Conservation (phyloP, 2,888 invertebrate species). For the Desoria tigrina region DNA sequence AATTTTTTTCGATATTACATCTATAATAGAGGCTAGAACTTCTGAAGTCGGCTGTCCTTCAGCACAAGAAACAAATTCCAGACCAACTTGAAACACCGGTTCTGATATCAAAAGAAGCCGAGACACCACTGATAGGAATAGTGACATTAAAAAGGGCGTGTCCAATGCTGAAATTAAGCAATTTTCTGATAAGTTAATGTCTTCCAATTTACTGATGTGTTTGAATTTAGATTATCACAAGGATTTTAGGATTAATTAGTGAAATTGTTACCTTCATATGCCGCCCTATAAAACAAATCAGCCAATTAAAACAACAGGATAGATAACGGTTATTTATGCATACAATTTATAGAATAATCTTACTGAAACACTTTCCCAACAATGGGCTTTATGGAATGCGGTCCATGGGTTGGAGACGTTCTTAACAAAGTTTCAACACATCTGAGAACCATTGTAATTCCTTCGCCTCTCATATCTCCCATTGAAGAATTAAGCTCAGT, state of each 20-base stretch:
- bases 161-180: no score
- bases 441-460: constrained; percentile 70
- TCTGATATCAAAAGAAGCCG: constrained; percentile 73
- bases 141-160: constrained; percentile 71
- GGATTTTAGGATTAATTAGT: no score
- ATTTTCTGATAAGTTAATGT: no score
- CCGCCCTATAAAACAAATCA: constrained; percentile 60
- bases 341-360: constrained; percentile 9
- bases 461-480: constrained; percentile 75
- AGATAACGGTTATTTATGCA: constrained; percentile 6
- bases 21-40: constrained; percentile 70
- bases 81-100: constrained; percentile 61
- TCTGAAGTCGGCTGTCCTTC: constrained; percentile 59
- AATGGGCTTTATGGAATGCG: constrained; percentile 55
- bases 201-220: no score
- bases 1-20: constrained; percentile 79
- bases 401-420: constrained; percentile 71
- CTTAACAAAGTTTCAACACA: constrained; percentile 75
- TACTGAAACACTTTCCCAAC: constrained; percentile 52
- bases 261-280: no score
- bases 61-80: constrained; percentile 53
- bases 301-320: constrained; percentile 24
- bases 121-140: constrained; percentile 75
- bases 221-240: no score
- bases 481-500: constrained; percentile 71